Percentiles rank a stretch among this genome's conserved stretches.
These are phyloP conservation scores for Pandion haliaetus DNA, from an alignment of 2,113 vertebrate genomes.

Conservation along the genomic window DNA sequence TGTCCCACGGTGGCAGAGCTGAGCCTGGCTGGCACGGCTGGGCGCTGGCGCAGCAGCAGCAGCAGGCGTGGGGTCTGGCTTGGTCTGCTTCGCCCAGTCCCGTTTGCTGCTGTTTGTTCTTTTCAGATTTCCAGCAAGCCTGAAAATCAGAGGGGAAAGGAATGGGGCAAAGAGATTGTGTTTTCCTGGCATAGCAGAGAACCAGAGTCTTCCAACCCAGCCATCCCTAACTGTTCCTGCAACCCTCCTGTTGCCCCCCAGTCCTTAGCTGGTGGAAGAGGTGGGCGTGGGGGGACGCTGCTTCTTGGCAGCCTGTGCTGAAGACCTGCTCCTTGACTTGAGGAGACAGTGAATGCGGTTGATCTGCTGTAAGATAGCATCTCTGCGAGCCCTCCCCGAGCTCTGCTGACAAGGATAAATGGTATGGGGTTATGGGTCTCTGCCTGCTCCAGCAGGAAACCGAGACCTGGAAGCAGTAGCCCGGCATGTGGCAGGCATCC, in stretches of 20 bases:
- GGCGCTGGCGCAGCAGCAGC: not conserved
- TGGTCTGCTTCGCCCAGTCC: not conserved
- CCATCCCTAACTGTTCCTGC: not conserved
- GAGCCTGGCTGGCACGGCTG: not conserved
- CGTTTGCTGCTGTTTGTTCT: not conserved
- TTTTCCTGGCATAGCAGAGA: not conserved
- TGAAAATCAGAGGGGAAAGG: not conserved
- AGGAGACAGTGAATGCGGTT: not conserved
- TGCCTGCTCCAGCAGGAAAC: not conserved
- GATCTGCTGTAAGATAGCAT: not conserved
- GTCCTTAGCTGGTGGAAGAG: not conserved
- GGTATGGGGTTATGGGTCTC: not conserved
- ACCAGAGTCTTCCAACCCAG: not conserved
- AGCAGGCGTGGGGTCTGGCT: not conserved
- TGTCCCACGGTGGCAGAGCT: fast-evolving
- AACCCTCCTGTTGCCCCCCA: not conserved
- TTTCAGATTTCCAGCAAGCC: not conserved
- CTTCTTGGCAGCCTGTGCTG: not conserved
- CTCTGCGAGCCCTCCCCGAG: not conserved
- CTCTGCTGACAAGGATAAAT: not conserved
- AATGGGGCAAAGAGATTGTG: not conserved
- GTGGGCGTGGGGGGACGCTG: too few relatives aligned
- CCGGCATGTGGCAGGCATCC: not conserved
- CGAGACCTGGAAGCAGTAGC: not conserved
- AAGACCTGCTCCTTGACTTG: not conserved